Percentiles rank a stretch among this genome's conserved stretches.
phyloP scores from a whole-genome alignment of 92 coral and sea anemone species.

The Parazoanthus atlanticus region DNA sequence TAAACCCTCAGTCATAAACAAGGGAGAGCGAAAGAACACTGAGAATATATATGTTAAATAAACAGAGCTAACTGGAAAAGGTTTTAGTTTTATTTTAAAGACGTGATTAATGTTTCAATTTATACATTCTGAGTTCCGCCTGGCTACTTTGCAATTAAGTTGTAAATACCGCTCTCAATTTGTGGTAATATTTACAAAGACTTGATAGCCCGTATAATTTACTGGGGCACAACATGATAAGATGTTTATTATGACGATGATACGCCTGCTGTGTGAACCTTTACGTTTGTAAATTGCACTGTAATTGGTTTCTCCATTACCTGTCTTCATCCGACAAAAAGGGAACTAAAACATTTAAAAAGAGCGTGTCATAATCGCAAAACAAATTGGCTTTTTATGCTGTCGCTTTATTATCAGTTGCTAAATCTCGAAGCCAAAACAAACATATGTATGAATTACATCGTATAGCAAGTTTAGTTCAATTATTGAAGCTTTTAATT shows the following conservation, averaged over 20 bases:
- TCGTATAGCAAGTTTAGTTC: not conserved
- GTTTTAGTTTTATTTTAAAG: not conserved
- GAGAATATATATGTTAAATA: not conserved
- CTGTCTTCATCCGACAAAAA: not conserved
- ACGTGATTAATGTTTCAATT: slow-evolving; percentile 10
- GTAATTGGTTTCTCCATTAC: not conserved
- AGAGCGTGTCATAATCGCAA: not conserved
- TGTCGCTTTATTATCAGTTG: not conserved
- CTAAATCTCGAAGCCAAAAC: not conserved
- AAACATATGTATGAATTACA: too few species aligned
- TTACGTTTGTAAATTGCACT: not conserved
- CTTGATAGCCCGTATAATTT: not conserved
- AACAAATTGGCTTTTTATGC: not conserved
- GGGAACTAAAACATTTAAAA: not conserved
- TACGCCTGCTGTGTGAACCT: not conserved
- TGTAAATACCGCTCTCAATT: not conserved
- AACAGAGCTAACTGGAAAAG: not conserved
- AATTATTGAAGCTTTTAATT: not conserved
- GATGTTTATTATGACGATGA: not conserved
- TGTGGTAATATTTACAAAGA: not conserved
- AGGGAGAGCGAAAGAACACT: not conserved
- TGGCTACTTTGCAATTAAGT: not conserved
- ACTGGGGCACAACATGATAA: not conserved
- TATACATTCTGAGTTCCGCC: not conserved
- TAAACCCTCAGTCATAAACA: not conserved